Evolutionary conservation across 2,797 vertebrate genomes (phyloP).

Genomic region (Cheirogaleus major): DNA sequence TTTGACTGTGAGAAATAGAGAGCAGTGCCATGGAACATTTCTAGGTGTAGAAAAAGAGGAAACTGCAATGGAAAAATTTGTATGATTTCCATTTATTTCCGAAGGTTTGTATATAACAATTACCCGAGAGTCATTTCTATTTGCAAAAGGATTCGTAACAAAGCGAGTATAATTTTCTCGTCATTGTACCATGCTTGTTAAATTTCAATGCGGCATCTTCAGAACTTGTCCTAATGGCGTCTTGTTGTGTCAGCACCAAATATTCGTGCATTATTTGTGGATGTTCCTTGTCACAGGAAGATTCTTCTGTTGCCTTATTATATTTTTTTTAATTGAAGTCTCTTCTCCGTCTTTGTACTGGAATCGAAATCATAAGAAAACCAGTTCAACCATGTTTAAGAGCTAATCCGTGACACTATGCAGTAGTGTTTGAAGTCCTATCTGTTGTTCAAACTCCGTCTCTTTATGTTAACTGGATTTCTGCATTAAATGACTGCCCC

Average conservation of each 20-base stretch:
- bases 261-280: conserved; percentile 21
- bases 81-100: conserved; percentile 65
- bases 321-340: conserved; percentile 54
- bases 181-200: conserved; percentile 36
- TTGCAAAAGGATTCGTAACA: conserved; percentile 58
- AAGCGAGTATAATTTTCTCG: conserved; percentile 63
- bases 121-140: conserved; percentile 69
- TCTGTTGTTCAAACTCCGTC: conserved; percentile 41
- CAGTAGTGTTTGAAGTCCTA: conserved; percentile 56
- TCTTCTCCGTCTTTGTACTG: conserved; percentile 44
- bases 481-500: conserved; percentile 75
- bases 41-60: conserved; percentile 38
- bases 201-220: conserved; percentile 64
- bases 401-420: conserved; percentile 60
- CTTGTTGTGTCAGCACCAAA: conserved; percentile 52
- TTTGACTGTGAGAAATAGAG: conserved; percentile 52
- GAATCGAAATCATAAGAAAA: conserved; percentile 45
- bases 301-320: conserved; percentile 71
- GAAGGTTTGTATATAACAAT: conserved; percentile 73
- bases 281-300: conserved; percentile 62
- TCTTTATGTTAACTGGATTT: conserved; percentile 62
- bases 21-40: conserved; percentile 31
- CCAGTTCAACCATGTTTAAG: background rate
- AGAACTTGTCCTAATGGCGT: conserved; percentile 39
- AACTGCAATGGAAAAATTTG: conserved; percentile 45